These are phyloP conservation scores for Parapsyche elsis DNA, from an alignment of 1,140 invertebrate genomes.

Conservation along the genomic window DNA sequence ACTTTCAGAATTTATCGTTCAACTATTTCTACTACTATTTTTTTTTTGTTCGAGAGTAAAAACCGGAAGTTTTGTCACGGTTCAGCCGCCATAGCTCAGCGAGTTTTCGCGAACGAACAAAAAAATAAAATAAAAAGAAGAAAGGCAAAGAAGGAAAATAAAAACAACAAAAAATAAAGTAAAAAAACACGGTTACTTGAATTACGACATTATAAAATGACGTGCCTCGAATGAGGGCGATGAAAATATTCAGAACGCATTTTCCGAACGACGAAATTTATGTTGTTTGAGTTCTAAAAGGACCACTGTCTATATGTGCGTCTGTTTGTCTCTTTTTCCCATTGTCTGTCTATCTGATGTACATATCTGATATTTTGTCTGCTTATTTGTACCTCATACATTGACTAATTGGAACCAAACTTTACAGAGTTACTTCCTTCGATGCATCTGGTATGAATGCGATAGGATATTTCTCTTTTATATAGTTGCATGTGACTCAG, in stretches of 20 bases:
- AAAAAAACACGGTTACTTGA: background rate
- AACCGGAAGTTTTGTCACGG: background rate
- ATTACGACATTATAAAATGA: slow-evolving; percentile 4
- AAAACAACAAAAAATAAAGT: background rate
- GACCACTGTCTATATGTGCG: background rate
- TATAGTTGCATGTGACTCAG: too few species aligned
- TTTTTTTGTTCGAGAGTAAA: background rate
- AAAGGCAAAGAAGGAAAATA: background rate
- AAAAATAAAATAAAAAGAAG: background rate
- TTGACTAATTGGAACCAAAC: too few species aligned
- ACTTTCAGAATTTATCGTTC: too few species aligned
- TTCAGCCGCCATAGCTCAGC: background rate
- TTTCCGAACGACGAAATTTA: background rate
- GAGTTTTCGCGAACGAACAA: background rate
- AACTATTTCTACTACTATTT: background rate
- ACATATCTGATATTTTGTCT: background rate
- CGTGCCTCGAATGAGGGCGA: background rate
- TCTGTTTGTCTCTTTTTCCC: background rate
- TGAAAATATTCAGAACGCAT: background rate
- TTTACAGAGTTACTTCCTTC: too few species aligned
- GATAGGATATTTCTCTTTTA: too few species aligned
- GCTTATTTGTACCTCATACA: too few species aligned
- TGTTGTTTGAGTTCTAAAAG: background rate
- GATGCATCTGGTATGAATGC: too few species aligned
- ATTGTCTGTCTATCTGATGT: background rate